A percentile compares a stretch with the other conserved stretches of the same genome.
Conservation (phyloP, 2,797 vertebrate genomes). For the Synaphobranchus kaupii region DNA sequence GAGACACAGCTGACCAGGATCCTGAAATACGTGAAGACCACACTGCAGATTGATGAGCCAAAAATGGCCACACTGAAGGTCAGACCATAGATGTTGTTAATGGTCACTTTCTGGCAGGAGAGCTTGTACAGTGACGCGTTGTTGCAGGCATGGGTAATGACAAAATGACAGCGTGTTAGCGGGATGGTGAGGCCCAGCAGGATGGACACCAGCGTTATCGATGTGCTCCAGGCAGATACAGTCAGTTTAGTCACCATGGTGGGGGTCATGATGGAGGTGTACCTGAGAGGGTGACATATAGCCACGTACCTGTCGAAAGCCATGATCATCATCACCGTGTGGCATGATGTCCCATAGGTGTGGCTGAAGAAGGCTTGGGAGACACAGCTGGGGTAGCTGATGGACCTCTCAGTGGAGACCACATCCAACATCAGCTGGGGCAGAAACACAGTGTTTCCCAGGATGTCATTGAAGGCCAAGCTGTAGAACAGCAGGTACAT, state of each 20-base stretch:
- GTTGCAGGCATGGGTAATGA: slow-evolving; percentile 56
- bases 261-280: slow-evolving; percentile 65
- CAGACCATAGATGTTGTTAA: slow-evolving; percentile 62
- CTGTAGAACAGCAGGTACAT: too few relatives aligned
- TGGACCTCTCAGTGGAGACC: too few relatives aligned
- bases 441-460: too few relatives aligned
- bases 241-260: slow-evolving; percentile 62
- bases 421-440: too few relatives aligned
- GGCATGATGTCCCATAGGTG: too few relatives aligned
- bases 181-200: slow-evolving; percentile 46
- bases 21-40: slow-evolving; percentile 49
- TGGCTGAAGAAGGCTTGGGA: too few relatives aligned
- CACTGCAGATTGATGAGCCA: slow-evolving; percentile 50
- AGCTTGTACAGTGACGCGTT: slow-evolving; percentile 63
- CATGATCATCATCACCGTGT: too few relatives aligned
- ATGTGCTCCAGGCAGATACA: slow-evolving; percentile 55
- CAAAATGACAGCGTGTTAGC: slow-evolving; percentile 51
- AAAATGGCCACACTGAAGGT: slow-evolving; percentile 48
- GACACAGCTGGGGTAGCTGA: too few relatives aligned
- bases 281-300: slow-evolving; percentile 74
- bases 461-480: too few relatives aligned
- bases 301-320: slow-evolving; percentile 64
- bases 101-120: slow-evolving; percentile 56
- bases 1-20: slow-evolving; percentile 52
- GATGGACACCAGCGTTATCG: slow-evolving; percentile 55